Conservation (phyloP, 2,113 vertebrate species). For the Chrysochloris asiatica region DNA sequence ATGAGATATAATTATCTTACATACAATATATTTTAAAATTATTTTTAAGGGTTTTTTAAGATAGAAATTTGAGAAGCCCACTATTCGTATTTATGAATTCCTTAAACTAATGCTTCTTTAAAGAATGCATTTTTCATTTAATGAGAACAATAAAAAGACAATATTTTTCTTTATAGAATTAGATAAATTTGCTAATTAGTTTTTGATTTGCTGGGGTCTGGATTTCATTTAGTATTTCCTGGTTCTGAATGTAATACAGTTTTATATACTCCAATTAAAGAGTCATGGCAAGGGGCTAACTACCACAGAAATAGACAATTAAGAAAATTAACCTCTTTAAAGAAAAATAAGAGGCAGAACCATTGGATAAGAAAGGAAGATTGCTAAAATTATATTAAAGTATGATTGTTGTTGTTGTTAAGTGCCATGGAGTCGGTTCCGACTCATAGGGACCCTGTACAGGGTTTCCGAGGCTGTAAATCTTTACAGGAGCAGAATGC, state of each 20-base stretch:
- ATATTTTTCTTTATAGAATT: constrained; percentile 57
- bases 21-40: not conserved
- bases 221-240: constrained; percentile 66
- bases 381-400: constrained; percentile 46
- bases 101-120: constrained; percentile 49
- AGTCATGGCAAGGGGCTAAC: constrained; percentile 47
- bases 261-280: constrained; percentile 62
- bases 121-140: constrained; percentile 58
- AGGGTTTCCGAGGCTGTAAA: too few relatives aligned
- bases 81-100: not conserved
- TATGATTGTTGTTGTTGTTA: too few relatives aligned
- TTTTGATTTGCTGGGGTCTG: constrained; percentile 64
- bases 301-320: constrained; percentile 43
- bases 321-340: constrained; percentile 58
- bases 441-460: too few relatives aligned
- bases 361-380: constrained; percentile 29
- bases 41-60: constrained; percentile 40
- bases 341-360: not conserved
- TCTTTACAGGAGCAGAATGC: too few relatives aligned
- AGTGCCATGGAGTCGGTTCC: too few relatives aligned
- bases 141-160: constrained; percentile 68
- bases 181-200: constrained; percentile 65
- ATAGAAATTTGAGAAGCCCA: constrained; percentile 27
- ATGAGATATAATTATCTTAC: constrained; percentile 13
- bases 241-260: constrained; percentile 47